These are phyloP conservation scores for Polylopha cassiicola DNA, from an alignment of 2,888 invertebrate genomes.

Conservation along the genomic window DNA sequence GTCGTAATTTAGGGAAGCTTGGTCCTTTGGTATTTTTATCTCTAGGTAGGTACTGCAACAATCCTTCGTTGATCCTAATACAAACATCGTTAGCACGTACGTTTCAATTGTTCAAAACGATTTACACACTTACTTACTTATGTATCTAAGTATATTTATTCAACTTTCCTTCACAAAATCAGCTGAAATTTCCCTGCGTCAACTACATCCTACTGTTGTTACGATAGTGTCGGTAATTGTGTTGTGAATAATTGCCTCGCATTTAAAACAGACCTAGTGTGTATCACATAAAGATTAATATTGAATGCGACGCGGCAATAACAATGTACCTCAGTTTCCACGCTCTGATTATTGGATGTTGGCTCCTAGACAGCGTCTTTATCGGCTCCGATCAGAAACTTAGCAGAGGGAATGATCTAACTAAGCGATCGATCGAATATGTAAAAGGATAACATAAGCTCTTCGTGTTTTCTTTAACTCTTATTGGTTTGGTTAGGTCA, in stretches of 20 bases:
- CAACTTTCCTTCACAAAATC: slow-evolving; percentile 18
- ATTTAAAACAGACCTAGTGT: slow-evolving; percentile 36
- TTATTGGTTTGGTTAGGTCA: no score
- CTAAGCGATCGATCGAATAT: slow-evolving; percentile 29
- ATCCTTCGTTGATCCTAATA: no score
- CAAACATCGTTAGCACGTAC: no score
- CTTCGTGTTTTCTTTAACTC: no score
- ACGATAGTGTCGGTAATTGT: slow-evolving; percentile 33
- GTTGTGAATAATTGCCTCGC: slow-evolving; percentile 26
- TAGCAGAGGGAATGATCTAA: slow-evolving; percentile 45
- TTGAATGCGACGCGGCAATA: slow-evolving; percentile 45
- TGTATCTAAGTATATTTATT: background rate
- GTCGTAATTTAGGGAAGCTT: no score
- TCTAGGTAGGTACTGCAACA: no score
- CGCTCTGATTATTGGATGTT: slow-evolving; percentile 78
- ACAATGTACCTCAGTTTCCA: slow-evolving; percentile 72
- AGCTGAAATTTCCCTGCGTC: slow-evolving; percentile 32
- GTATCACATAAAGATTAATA: slow-evolving; percentile 40
- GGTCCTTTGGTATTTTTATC: no score
- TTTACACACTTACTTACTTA: no score
- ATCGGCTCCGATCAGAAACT: slow-evolving; percentile 69
- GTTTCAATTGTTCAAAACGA: no score
- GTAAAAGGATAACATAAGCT: no score
- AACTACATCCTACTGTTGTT: slow-evolving; percentile 41
- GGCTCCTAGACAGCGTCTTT: slow-evolving; percentile 73